phyloP scores from a whole-genome alignment of 2,888 invertebrate genomes.

The Ectemnius lituratus region DNA sequence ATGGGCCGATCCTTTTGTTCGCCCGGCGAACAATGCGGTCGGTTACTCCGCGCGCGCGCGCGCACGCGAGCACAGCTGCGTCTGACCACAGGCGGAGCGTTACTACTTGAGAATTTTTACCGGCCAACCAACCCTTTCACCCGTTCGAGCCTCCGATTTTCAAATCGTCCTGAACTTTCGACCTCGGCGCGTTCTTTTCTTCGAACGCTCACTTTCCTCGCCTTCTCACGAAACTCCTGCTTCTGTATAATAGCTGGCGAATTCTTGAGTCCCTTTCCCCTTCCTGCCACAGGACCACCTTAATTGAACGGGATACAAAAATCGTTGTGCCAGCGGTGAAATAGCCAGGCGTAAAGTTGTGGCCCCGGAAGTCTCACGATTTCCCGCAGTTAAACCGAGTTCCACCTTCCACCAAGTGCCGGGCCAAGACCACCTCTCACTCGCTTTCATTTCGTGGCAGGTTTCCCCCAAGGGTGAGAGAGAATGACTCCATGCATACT shows the following conservation, averaged over 20 bases:
- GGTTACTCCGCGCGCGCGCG: constrained; percentile 9
- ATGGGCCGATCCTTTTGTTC: constrained; percentile 68
- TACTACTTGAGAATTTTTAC: constrained; percentile 53
- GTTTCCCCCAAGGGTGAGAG: too few relatives aligned
- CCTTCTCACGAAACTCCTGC: too few relatives aligned
- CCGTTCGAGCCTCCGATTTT: neutral
- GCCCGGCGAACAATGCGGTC: constrained; percentile 66
- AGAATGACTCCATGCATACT: too few relatives aligned
- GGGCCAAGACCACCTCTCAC: too few relatives aligned
- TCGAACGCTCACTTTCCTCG: neutral
- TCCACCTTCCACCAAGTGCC: too few relatives aligned
- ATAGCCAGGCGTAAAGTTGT: neutral
- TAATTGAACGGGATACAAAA: constrained; percentile 24
- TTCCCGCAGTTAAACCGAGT: too few relatives aligned
- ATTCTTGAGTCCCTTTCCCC: too few relatives aligned
- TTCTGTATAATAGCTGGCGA: too few relatives aligned
- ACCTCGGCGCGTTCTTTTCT: neutral
- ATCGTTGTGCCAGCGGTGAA: neutral
- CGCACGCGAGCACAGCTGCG: constrained; percentile 30
- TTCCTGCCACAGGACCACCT: neutral
- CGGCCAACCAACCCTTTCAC: constrained; percentile 16
- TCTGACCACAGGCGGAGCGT: constrained; percentile 52
- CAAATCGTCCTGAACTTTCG: neutral
- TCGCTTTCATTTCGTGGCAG: too few relatives aligned
- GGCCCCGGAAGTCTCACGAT: too few relatives aligned